Percentiles rank a stretch among this genome's conserved stretches.
Evolutionary conservation across 1,140 invertebrate species (phyloP).

Genomic region (Aphaenogaster floridana): DNA sequence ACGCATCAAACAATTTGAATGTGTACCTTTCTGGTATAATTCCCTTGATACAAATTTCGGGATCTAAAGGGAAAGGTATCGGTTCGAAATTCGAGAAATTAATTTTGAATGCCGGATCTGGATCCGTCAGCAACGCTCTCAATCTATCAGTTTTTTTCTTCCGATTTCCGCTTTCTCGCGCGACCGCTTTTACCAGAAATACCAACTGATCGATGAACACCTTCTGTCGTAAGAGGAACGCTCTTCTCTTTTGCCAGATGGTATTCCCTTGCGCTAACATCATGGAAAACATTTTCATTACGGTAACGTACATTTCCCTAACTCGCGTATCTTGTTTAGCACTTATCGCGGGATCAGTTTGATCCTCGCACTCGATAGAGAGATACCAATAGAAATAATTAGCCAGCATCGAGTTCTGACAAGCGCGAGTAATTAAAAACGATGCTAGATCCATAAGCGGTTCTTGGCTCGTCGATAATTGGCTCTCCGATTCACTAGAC

Average conservation of each 20-base stretch:
- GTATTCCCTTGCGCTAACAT: constrained; percentile 89
- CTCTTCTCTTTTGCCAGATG: constrained; percentile 90
- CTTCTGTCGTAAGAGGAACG: constrained; percentile 93
- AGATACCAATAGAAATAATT: constrained; percentile 99
- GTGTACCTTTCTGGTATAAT: constrained; percentile 93
- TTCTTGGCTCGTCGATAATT: constrained; percentile 77
- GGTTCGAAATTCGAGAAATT: constrained; percentile 97
- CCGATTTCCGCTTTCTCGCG: constrained; percentile 96
- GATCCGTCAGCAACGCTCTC: constrained; percentile 93
- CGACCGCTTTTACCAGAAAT: constrained; percentile 95
- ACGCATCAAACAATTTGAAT: constrained; percentile 39
- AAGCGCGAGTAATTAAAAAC: constrained; percentile 96
- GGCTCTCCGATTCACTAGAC: constrained; percentile 81
- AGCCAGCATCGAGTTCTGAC: constrained; percentile 95
- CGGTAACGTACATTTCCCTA: constrained; percentile 95
- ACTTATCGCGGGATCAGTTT: constrained; percentile 88
- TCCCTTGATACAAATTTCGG: constrained; percentile 95
- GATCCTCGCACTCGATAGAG: constrained; percentile 96
- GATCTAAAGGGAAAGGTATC: constrained; percentile 97
- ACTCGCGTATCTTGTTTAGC: constrained; percentile 92
- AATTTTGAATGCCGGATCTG: constrained; percentile 92
- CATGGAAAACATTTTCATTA: constrained; percentile 95
- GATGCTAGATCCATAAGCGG: constrained; percentile 92
- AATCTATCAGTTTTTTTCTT: constrained; percentile 97
- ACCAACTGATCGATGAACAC: constrained; percentile 97